These are phyloP conservation scores for Miichthys miiuy DNA, from an alignment of 2,797 vertebrate genomes.

Conservation along the genomic window DNA sequence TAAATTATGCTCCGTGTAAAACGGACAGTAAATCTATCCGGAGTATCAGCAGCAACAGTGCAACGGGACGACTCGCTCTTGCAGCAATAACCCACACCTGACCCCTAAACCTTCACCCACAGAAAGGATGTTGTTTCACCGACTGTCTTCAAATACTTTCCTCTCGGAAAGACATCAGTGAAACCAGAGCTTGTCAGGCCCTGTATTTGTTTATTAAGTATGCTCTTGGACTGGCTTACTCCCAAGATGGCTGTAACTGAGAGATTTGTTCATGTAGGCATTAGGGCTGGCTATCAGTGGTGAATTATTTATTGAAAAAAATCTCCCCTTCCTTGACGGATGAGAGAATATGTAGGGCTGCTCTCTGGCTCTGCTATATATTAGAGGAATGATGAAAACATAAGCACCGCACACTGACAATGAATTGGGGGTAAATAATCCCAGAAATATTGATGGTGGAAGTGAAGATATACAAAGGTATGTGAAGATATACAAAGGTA, in stretches of 20 bases:
- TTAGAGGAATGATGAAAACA: slow-evolving; percentile 54
- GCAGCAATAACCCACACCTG: slow-evolving; percentile 73
- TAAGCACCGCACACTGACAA: slow-evolving; percentile 1
- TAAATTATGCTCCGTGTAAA: slow-evolving; percentile 54
- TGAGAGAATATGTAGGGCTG: slow-evolving; percentile 70
- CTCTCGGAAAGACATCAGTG: slow-evolving; percentile 75
- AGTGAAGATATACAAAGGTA: no score
- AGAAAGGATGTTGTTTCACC: slow-evolving; percentile 78
- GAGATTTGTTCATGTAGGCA: slow-evolving; percentile 84
- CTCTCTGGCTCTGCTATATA: slow-evolving; percentile 42
- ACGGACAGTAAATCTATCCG: slow-evolving; percentile 65
- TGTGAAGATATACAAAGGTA: no score
- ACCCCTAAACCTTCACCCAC: slow-evolving; percentile 73
- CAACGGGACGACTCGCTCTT: slow-evolving; percentile 41
- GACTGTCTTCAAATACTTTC: slow-evolving; percentile 73
- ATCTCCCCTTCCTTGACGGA: slow-evolving; percentile 71
- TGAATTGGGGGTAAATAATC: background rate
- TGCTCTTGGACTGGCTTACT: slow-evolving; percentile 78
- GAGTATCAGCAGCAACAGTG: slow-evolving; percentile 43
- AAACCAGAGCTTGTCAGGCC: slow-evolving; percentile 79
- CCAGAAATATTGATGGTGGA: background rate
- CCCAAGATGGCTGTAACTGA: slow-evolving; percentile 84
- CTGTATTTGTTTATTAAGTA: slow-evolving; percentile 85
- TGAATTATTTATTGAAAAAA: slow-evolving; percentile 87
- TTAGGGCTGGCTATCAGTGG: slow-evolving; percentile 79